phyloP scores from a whole-genome alignment of 2,888 invertebrate genomes.

The Brassicogethes aeneus region DNA sequence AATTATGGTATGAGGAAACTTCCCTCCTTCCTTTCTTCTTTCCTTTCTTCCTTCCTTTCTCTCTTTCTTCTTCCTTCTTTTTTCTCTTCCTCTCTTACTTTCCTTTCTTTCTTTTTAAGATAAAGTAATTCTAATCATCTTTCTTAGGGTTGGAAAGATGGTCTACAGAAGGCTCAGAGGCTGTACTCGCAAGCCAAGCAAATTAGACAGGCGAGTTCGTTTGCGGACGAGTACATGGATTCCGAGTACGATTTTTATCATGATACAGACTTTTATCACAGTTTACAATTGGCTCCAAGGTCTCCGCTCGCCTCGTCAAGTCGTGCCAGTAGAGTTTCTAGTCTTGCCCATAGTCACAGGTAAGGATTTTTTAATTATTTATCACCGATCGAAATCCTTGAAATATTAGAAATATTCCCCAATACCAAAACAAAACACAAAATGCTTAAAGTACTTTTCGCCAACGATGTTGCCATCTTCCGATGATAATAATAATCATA shows the following conservation, averaged over 20 bases:
- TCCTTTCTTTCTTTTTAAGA: background rate
- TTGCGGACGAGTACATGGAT: constrained; percentile 32
- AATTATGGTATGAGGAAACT: too few species aligned
- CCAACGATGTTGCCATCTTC: background rate
- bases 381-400: background rate
- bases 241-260: constrained; percentile 35
- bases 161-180: constrained; percentile 65
- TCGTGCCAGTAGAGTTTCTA: constrained; percentile 57
- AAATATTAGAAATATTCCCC: too few species aligned
- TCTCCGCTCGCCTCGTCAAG: constrained; percentile 43
- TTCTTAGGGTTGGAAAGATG: constrained; percentile 58
- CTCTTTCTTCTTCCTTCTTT: background rate
- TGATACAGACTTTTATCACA: constrained; percentile 37
- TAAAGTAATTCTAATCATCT: too few species aligned
- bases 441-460: too few species aligned
- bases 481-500: background rate
- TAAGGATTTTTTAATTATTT: constrained; percentile 23
- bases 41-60: background rate
- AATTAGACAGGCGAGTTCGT: constrained; percentile 25
- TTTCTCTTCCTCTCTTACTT: background rate
- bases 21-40: background rate
- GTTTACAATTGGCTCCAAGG: constrained; percentile 36
- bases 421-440: too few species aligned
- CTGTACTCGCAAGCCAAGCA: constrained; percentile 56
- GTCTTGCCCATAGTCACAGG: constrained; percentile 66